These are phyloP conservation scores for Acestrorhynchus altus DNA, from an alignment of 2,797 vertebrate genomes.

Conservation along the genomic window DNA sequence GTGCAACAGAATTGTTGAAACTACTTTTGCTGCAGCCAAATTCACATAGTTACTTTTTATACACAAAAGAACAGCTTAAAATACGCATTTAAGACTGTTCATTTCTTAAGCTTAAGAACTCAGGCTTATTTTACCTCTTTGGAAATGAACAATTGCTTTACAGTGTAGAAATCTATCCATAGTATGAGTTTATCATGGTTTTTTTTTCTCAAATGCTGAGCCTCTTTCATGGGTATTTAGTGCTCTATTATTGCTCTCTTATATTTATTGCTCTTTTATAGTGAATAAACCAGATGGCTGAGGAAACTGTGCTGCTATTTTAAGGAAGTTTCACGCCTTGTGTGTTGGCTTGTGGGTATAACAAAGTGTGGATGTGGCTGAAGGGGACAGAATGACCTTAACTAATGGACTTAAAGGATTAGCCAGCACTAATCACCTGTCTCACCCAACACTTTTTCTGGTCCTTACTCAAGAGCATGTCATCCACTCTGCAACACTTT, in stretches of 20 bases:
- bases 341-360: constrained; percentile 28
- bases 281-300: background rate
- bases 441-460: constrained; percentile 53
- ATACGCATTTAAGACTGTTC: too few relatives aligned
- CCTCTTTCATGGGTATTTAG: background rate
- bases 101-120: too few relatives aligned
- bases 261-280: background rate
- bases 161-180: background rate
- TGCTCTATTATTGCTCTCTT: constrained; percentile 8
- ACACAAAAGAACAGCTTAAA: too few relatives aligned
- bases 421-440: constrained; percentile 64
- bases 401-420: constrained; percentile 73
- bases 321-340: background rate
- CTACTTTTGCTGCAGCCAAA: too few relatives aligned
- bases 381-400: constrained; percentile 67
- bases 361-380: constrained; percentile 2
- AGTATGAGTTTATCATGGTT: background rate
- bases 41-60: too few relatives aligned
- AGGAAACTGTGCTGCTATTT: constrained; percentile 19
- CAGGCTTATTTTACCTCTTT: background rate
- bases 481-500: constrained; percentile 44
- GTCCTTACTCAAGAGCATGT: constrained; percentile 53
- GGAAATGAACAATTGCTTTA: background rate
- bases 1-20: too few relatives aligned
- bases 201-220: background rate